phyloP scores from a whole-genome alignment of 2,797 vertebrate species.

The Myripristis murdjan region DNA sequence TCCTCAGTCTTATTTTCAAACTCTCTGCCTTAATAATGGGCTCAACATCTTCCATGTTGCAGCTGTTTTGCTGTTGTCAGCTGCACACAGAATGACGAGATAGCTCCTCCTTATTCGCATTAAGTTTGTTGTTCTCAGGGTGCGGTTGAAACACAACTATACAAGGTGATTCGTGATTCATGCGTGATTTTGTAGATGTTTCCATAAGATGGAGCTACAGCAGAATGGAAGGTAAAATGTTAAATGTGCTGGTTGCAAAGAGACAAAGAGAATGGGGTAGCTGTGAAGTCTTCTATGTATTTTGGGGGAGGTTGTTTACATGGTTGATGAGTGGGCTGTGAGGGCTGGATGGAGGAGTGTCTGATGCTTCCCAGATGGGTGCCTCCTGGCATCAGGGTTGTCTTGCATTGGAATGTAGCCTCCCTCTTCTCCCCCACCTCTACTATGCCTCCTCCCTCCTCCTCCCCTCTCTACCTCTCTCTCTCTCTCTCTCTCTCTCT shows the following conservation, averaged over 20 bases:
- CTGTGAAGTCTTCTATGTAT: constrained; percentile 16
- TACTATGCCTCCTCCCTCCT: constrained; percentile 27
- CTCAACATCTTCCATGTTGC: too few relatives aligned
- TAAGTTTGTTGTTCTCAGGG: too few relatives aligned
- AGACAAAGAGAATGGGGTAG: not conserved
- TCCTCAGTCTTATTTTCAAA: too few relatives aligned
- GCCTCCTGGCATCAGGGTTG: constrained; percentile 71
- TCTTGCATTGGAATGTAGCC: constrained; percentile 73
- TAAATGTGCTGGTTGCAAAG: not conserved
- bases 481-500: constrained; percentile 18
- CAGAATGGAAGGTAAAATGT: not conserved
- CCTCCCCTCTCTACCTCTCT: constrained; percentile 6
- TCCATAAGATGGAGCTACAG: not conserved
- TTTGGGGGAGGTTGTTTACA: constrained; percentile 58
- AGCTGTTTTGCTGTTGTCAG: too few relatives aligned
- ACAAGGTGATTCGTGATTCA: too few relatives aligned
- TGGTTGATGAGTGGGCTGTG: constrained; percentile 44
- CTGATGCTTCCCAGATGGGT: constrained; percentile 77
- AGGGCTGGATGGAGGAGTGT: constrained; percentile 26
- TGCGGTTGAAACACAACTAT: too few relatives aligned
- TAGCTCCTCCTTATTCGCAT: too few relatives aligned
- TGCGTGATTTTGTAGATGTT: too few relatives aligned
- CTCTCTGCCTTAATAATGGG: too few relatives aligned
- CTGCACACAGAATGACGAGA: too few relatives aligned
- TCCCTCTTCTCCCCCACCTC: constrained; percentile 47